phyloP scores from a whole-genome alignment of 2,888 invertebrate species.

The Drosophila mimica region DNA sequence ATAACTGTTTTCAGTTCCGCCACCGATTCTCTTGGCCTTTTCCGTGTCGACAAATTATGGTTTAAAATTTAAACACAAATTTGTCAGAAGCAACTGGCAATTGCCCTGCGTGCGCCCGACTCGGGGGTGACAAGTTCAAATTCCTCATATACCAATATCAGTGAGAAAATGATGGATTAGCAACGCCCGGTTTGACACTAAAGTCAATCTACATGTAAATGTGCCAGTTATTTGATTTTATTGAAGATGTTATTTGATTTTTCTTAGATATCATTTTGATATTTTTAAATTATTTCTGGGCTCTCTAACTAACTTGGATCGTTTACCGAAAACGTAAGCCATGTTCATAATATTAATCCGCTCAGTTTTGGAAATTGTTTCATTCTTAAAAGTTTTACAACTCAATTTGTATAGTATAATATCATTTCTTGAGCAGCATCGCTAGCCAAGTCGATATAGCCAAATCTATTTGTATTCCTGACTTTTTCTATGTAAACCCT shows the following conservation, averaged over 20 bases:
- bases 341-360: background rate
- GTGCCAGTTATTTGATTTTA: background rate
- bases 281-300: background rate
- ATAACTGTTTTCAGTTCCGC: conserved; percentile 54
- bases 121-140: conserved; percentile 4
- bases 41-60: conserved; percentile 62
- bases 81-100: conserved; percentile 56
- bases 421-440: background rate
- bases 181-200: background rate
- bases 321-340: background rate
- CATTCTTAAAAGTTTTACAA: background rate
- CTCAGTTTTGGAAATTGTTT: background rate
- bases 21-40: conserved; percentile 37
- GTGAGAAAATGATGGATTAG: conserved; percentile 15
- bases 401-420: rapidly evolving
- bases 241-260: background rate
- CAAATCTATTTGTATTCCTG: background rate
- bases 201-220: background rate
- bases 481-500: background rate
- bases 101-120: conserved; percentile 38
- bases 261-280: background rate
- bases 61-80: conserved; percentile 73
- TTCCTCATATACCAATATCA: background rate
- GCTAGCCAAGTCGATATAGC: background rate
- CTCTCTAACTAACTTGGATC: background rate